Base-by-base conservation (phyloP, 92 coral and sea anemone species). In the Anthopleura xanthogrammica region DNA sequence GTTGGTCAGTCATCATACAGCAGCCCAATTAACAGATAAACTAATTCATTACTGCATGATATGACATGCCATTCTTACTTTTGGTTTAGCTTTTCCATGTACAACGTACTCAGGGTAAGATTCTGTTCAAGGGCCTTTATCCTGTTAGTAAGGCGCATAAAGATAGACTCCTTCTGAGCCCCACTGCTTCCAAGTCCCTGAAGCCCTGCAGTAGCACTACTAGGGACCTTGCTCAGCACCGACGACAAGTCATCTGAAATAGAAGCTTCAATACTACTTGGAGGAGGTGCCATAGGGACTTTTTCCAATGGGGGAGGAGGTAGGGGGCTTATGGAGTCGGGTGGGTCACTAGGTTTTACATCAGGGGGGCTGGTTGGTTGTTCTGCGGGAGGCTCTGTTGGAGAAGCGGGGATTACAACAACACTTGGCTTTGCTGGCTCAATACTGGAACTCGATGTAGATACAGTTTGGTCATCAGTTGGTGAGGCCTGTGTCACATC, bases 61-160 rank as follows among this genome's bases (percentile, higher is more conserved):
- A 5, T 46, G 50, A 46, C 50, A 46, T 54, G 58, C 0, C 11
- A 10, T 55, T 65, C 78, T 77, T 81, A 94, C 99, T 98, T 94
- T 87, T 97, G 99, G 80, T 93, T 90, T 42, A 97, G 92, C 71
- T 94, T 93, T 66, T 97, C 98, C 95, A 97, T 89, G 88, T 94
- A 97, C 79, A 93, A 82, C 2, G 98, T 97, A 46, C 98, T 97
- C 83, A 97, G 86, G 7, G 97, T 97, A 80, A 94, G 87, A 82
- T 97, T 97, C 87, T 94, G 98, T 66, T 97, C 98, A 78, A 97
- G 86, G 43, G 95, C 97, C 90, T 97, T 97, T 80, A 97, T 94
- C 81, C 95, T 94, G 92, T 95, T 97, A 52, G 98, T 94, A 68
- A 97, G 94, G 65, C 98, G 96, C 56, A 97, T 92, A 89, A 97